Percentiles rank a stretch among this genome's conserved stretches.
Conservation (phyloP, 2,797 vertebrate species). For the Fratercula arctica region DNA sequence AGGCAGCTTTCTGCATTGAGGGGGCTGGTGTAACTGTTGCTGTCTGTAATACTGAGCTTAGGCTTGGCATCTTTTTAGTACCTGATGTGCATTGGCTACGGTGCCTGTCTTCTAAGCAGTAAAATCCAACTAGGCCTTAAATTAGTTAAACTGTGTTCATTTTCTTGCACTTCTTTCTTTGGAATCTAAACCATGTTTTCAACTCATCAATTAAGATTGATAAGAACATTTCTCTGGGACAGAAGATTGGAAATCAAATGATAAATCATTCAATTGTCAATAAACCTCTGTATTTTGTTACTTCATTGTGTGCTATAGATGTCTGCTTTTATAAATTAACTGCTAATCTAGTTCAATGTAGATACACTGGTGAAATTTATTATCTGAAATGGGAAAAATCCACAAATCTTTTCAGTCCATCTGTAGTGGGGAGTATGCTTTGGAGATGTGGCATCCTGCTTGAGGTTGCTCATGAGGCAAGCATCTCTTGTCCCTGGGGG, state of each 20-base stretch:
- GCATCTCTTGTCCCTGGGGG: background rate
- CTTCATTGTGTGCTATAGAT: background rate
- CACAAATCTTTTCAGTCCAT: background rate
- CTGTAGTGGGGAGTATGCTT: background rate
- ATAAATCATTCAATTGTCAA: slow-evolving; percentile 50
- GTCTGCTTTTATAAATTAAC: background rate
- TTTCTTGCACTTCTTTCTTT: slow-evolving; percentile 3
- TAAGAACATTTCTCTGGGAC: background rate
- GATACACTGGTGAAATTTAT: background rate
- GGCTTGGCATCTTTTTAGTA: background rate
- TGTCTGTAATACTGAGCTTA: background rate
- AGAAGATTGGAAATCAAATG: background rate
- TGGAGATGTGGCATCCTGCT: background rate
- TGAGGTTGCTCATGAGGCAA: background rate
- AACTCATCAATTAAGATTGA: background rate
- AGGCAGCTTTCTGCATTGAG: background rate
- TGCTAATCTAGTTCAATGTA: background rate
- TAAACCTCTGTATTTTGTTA: slow-evolving; percentile 72
- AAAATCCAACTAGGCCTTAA: slow-evolving; percentile 49
- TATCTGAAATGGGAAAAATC: background rate
- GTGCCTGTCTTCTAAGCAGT: slow-evolving; percentile 20
- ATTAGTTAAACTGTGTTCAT: background rate
- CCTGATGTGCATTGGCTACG: background rate
- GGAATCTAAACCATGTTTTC: background rate
- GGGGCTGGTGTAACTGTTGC: background rate